phyloP scores from a whole-genome alignment of 1,140 invertebrate genomes.

The Papilio xuthus region DNA sequence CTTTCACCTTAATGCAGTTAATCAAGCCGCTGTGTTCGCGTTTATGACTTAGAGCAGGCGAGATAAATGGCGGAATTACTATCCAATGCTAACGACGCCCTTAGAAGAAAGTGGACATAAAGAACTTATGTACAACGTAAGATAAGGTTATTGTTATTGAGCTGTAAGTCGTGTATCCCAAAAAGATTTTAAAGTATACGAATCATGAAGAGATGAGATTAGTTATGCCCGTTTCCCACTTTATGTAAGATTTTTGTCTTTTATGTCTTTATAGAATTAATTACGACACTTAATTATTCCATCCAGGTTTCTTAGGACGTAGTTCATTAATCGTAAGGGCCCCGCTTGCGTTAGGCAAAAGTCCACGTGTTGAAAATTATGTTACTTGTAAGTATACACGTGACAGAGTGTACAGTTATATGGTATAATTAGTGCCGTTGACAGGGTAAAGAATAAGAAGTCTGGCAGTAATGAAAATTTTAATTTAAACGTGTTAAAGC shows the following conservation, averaged over 20 bases:
- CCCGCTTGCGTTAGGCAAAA: no score
- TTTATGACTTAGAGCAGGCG: conserved; percentile 36
- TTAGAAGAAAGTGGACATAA: conserved; percentile 21
- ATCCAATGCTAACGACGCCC: background rate
- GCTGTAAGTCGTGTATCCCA: background rate
- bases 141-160: background rate
- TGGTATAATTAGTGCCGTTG: background rate
- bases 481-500: conserved; percentile 3
- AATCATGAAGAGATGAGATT: no score
- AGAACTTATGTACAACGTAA: background rate
- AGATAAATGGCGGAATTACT: conserved; percentile 16
- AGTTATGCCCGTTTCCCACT: no score
- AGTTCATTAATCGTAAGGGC: no score
- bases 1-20: conserved; percentile 58
- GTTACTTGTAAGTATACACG: background rate
- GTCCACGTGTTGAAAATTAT: background rate
- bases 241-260: no score
- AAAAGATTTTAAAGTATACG: background rate
- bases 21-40: conserved; percentile 46
- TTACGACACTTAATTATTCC: no score
- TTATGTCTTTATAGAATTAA: no score
- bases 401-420: background rate
- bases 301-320: no score
- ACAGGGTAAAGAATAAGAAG: conserved; percentile 1
- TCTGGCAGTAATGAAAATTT: background rate